phyloP scores from a whole-genome alignment of 2,888 invertebrate genomes.

The Sinodicranocentrus sp. region DNA sequence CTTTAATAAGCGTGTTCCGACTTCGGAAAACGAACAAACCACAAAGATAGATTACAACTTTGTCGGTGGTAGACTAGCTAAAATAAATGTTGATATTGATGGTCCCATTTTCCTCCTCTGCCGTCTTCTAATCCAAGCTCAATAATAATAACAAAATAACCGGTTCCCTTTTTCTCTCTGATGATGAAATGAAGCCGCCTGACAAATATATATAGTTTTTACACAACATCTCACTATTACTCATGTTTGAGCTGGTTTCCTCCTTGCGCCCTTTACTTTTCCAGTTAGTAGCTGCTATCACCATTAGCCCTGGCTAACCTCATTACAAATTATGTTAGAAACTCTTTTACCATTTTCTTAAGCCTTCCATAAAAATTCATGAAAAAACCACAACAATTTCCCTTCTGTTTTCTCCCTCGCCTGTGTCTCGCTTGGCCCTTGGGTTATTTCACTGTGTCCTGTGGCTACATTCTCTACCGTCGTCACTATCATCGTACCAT shows the following conservation, averaged over 20 bases:
- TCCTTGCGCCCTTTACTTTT: constrained; percentile 64
- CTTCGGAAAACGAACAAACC: constrained; percentile 18
- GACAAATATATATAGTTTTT: constrained; percentile 50
- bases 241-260: neutral
- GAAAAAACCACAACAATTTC: constrained; percentile 64
- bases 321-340: constrained; percentile 66
- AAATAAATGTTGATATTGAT: constrained; percentile 71
- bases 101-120: constrained; percentile 58
- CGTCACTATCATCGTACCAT: neutral
- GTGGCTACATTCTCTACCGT: constrained; percentile 19
- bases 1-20: no score
- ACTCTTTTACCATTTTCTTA: constrained; percentile 57
- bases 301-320: constrained; percentile 65
- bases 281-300: constrained; percentile 67
- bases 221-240: constrained; percentile 26
- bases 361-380: constrained; percentile 68
- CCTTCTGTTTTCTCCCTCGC: constrained; percentile 35
- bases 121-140: constrained; percentile 72
- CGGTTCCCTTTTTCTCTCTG: constrained; percentile 48
- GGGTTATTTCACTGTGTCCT: constrained; percentile 18
- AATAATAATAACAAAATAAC: constrained; percentile 71
- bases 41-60: constrained; percentile 46
- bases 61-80: constrained; percentile 50
- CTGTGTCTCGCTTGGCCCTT: constrained; percentile 1
- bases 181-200: constrained; percentile 65